These are phyloP conservation scores for Cyanistes caeruleus DNA, from an alignment of 2,113 vertebrate genomes.

Conservation along the genomic window DNA sequence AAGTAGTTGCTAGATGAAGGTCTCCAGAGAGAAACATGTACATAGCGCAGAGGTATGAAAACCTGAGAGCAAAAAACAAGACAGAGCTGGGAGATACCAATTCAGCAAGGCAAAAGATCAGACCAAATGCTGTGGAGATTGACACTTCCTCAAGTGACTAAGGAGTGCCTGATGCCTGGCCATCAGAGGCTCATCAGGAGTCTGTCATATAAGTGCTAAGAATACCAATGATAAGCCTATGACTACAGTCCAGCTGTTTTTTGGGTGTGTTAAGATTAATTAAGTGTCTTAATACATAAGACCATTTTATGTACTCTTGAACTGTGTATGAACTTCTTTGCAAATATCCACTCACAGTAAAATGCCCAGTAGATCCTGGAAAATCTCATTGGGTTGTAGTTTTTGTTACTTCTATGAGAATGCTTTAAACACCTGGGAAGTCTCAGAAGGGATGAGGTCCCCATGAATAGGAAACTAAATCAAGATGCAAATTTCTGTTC, in stretches of 20 bases:
- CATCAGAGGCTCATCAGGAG: background rate
- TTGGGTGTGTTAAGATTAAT: background rate
- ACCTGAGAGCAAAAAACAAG: background rate
- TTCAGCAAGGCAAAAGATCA: background rate
- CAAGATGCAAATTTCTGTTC: background rate
- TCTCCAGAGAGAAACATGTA: background rate
- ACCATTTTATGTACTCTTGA: background rate
- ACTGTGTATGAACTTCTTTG: background rate
- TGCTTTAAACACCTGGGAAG: background rate
- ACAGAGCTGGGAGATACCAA: background rate
- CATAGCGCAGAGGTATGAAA: background rate
- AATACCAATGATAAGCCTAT: background rate
- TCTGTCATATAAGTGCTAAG: background rate
- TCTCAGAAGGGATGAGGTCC: background rate
- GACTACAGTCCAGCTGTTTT: background rate
- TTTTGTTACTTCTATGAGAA: background rate
- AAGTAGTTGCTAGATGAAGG: background rate
- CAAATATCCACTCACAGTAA: background rate
- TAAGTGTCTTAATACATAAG: background rate
- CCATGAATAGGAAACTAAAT: background rate
- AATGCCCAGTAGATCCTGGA: background rate
- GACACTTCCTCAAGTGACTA: background rate
- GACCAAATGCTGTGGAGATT: background rate
- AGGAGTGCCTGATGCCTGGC: background rate
- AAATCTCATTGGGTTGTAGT: background rate